A percentile compares a stretch with the other conserved stretches of the same genome.
These are phyloP conservation scores for Muntiacus muntjak DNA, from an alignment of 2,113 vertebrate genomes.

Conservation along the genomic window DNA sequence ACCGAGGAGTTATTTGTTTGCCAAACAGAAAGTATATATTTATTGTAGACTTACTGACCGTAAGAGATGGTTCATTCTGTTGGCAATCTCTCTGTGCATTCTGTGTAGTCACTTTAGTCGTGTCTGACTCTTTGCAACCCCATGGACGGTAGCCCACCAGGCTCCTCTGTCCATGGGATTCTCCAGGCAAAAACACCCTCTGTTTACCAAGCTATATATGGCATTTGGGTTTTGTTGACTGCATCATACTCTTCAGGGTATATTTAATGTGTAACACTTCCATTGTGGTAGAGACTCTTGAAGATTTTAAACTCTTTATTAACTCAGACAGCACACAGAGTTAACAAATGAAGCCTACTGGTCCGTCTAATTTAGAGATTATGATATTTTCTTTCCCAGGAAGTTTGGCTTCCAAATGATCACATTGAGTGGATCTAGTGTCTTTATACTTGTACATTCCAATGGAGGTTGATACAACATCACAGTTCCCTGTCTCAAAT, in stretches of 20 bases:
- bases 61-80: neutral
- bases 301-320: neutral
- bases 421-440: neutral
- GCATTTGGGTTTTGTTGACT: neutral
- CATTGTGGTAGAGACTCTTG: neutral
- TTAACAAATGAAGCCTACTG: neutral
- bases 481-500: neutral
- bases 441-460: neutral
- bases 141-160: neutral
- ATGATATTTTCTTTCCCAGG: neutral
- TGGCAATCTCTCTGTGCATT: neutral
- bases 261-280: neutral
- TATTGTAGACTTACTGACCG: neutral
- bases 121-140: neutral
- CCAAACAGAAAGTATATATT: neutral
- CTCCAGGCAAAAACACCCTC: neutral
- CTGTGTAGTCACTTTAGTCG: neutral
- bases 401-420: conserved; percentile 32
- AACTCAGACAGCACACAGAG: neutral
- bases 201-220: neutral
- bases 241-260: neutral
- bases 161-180: neutral
- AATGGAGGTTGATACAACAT: neutral
- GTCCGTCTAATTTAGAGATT: neutral
- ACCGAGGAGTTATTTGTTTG: neutral